Conservation (phyloP, 2,888 invertebrate genomes). For the Norana najaformis region DNA sequence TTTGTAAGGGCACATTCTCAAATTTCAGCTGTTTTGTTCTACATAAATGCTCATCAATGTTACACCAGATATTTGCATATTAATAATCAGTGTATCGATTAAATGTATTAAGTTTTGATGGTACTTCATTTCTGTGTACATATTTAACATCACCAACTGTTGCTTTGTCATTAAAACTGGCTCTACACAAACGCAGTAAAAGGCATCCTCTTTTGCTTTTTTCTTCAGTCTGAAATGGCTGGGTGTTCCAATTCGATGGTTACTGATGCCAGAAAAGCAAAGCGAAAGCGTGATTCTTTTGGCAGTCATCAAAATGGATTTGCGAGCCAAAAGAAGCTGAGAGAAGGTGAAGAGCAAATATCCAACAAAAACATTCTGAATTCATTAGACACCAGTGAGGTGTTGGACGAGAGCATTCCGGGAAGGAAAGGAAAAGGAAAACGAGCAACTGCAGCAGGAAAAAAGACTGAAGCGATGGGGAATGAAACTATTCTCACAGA, state of each 20-base stretch:
- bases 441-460: not conserved
- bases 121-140: not conserved
- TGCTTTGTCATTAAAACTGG: not conserved
- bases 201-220: too few species aligned
- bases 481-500: not conserved
- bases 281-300: not conserved
- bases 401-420: not conserved
- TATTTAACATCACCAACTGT: not conserved
- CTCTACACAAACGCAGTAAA: not conserved
- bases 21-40: too few species aligned
- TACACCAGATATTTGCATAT: too few species aligned
- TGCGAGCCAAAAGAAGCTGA: not conserved
- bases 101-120: not conserved
- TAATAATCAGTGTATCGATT: too few species aligned
- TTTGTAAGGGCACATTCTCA: too few species aligned
- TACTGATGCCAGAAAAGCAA: not conserved
- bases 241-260: not conserved
- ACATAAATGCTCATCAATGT: too few species aligned
- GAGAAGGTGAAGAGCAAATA: not conserved
- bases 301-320: not conserved
- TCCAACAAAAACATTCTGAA: constrained; percentile 13
- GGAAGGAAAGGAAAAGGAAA: not conserved
- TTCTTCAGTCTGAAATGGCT: too few species aligned
- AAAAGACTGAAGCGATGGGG: not conserved
- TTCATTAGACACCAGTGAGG: not conserved